Conservation (phyloP, 2,113 vertebrate species). For the Megaceryle torquata region DNA sequence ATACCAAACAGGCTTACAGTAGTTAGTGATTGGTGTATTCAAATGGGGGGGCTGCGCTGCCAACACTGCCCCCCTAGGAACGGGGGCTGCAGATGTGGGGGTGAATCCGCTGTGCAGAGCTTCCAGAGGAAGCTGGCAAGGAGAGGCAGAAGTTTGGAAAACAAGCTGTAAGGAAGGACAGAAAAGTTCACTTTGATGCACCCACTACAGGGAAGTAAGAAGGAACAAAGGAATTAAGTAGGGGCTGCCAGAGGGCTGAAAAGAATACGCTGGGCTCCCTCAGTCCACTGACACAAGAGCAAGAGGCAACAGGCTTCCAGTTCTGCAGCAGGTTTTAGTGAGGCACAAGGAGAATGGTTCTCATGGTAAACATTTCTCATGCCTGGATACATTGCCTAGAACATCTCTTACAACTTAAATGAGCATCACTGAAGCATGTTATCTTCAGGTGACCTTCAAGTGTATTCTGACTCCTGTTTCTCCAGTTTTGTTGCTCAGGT, state of each 20-base stretch:
- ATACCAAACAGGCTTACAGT: rapidly evolving
- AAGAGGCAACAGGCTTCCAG: neutral
- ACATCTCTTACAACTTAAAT: neutral
- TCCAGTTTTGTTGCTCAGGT: neutral
- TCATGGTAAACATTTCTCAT: neutral
- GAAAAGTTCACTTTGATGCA: neutral
- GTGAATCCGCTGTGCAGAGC: too few relatives aligned
- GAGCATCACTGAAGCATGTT: neutral
- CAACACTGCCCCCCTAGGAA: neutral
- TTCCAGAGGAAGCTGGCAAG: neutral
- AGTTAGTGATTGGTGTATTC: rapidly evolving
- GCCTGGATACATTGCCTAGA: neutral
- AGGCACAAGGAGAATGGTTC: neutral
- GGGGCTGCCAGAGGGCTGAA: neutral
- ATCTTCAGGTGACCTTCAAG: neutral
- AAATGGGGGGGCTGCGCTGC: neutral
- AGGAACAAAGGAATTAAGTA: neutral
- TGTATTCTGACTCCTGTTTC: neutral
- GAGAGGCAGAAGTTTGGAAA: neutral
- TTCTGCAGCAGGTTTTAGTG: neutral
- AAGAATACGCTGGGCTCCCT: neutral
- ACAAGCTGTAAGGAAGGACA: neutral
- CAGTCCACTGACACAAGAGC: neutral
- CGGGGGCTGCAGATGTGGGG: neutral
- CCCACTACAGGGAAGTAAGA: neutral